Evolutionary conservation across 2,888 invertebrate species (phyloP).

Genomic region (Protonemura montana): DNA sequence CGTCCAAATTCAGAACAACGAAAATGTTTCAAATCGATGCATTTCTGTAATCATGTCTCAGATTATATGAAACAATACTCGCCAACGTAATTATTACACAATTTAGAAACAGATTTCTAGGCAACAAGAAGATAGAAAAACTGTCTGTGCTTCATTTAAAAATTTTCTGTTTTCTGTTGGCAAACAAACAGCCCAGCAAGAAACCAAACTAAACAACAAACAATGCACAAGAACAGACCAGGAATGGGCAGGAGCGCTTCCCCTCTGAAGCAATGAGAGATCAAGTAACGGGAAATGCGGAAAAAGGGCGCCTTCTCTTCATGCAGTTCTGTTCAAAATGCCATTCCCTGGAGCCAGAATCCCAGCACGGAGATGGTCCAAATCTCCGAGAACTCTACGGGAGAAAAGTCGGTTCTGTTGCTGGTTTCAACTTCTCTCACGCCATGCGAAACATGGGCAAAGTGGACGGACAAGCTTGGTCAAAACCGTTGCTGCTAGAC

Average conservation of each 20-base stretch:
- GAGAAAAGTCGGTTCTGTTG: constrained; percentile 22
- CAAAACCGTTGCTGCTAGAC: not conserved
- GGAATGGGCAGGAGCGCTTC: not conserved
- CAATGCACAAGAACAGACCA: not conserved
- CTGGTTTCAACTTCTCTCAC: constrained; percentile 15
- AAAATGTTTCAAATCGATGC: too few relatives aligned
- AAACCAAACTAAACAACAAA: not conserved
- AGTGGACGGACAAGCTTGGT: constrained; percentile 1
- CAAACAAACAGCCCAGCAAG: not conserved
- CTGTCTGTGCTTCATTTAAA: not conserved
- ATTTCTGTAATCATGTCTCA: too few relatives aligned
- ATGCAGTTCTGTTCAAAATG: constrained; percentile 14
- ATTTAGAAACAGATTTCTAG: not conserved
- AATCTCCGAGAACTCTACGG: not conserved
- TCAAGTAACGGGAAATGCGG: not conserved
- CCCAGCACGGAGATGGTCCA: constrained; percentile 15
- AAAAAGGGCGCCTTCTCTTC: constrained; percentile 14
- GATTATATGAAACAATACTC: not conserved
- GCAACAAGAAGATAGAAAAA: not conserved
- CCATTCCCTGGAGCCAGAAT: not conserved
- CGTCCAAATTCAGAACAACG: too few relatives aligned
- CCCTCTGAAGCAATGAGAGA: not conserved
- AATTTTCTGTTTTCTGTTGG: not conserved
- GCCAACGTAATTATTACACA: not conserved
- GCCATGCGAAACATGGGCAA: constrained; percentile 14